Conservation (phyloP, 35 echinoderm and acorn worm genomes). For the Apostichopus japonicus region DNA sequence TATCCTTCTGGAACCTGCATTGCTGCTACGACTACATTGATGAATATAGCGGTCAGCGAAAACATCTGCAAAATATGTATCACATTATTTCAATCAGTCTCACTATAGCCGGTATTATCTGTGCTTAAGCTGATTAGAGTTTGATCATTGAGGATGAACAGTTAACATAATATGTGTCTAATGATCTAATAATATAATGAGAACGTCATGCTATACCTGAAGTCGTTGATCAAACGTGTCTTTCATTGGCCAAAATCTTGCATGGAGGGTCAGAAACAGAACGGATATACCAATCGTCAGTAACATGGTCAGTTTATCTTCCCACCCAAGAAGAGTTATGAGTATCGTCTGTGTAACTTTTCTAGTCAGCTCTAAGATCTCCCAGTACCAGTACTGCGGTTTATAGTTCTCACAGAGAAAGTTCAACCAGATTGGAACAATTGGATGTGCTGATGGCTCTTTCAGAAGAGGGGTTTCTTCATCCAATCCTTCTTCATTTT, state of each 20-base stretch:
- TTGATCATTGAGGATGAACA: too few relatives aligned
- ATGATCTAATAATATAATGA: too few relatives aligned
- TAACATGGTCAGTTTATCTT: not conserved
- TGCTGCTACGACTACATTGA: constrained; percentile 22
- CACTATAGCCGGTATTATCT: too few relatives aligned
- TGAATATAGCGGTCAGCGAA: constrained; percentile 29
- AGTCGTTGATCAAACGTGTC: not conserved
- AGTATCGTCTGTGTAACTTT: constrained; percentile 2
- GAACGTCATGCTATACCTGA: not conserved
- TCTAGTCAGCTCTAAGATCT: not conserved
- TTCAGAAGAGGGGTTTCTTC: not conserved
- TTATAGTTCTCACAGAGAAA: not conserved
- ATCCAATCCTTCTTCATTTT: not conserved
- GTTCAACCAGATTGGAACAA: not conserved
- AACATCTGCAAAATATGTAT: not conserved
- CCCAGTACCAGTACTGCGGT: not conserved
- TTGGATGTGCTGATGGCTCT: not conserved
- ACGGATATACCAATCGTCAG: not conserved
- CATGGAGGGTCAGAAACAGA: not conserved
- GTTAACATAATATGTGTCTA: too few relatives aligned
- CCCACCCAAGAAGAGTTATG: not conserved
- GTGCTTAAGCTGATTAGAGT: too few relatives aligned
- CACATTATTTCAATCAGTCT: too few relatives aligned
- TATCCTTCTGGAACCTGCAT: not conserved
- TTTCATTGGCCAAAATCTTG: not conserved